Evolutionary conservation across 2,113 vertebrate species (phyloP).

Genomic region (Fukomys damarensis): DNA sequence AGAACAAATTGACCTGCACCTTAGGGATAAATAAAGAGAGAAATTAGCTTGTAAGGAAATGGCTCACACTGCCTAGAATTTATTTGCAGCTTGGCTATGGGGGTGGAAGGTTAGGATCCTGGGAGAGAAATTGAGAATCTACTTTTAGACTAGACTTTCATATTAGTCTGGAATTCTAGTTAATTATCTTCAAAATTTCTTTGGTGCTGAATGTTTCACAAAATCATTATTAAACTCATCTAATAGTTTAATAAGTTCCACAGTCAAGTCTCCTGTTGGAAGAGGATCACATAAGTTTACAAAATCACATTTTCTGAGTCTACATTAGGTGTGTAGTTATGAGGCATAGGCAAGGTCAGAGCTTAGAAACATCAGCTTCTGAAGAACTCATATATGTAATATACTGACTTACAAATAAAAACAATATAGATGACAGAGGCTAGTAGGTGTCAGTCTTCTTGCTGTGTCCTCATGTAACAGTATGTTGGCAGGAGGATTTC

Average conservation of each 20-base stretch:
- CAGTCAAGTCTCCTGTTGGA: neutral
- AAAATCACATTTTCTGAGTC: constrained; percentile 41
- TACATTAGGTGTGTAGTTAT: neutral
- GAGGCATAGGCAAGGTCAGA: neutral
- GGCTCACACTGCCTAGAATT: constrained; percentile 39
- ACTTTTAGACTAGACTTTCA: constrained; percentile 60
- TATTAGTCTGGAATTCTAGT: constrained; percentile 39
- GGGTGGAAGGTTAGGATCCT: neutral
- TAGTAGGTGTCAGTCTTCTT: neutral
- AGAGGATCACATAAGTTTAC: constrained; percentile 17
- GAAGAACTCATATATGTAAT: neutral
- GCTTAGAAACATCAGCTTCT: neutral
- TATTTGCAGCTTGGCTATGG: constrained; percentile 31
- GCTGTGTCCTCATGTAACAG: neutral
- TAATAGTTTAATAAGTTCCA: constrained; percentile 26
- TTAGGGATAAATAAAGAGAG: constrained; percentile 49
- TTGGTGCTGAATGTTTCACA: neutral
- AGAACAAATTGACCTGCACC: constrained; percentile 48
- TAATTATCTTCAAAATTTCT: constrained; percentile 54
- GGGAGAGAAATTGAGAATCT: constrained; percentile 44
- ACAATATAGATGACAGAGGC: neutral
- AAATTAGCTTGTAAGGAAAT: constrained; percentile 55
- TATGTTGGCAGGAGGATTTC: neutral
- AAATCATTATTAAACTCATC: constrained; percentile 21
- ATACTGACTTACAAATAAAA: neutral